These are phyloP conservation scores for Agrilus planipennis DNA, from an alignment of 1,140 invertebrate species.

Conservation along the genomic window DNA sequence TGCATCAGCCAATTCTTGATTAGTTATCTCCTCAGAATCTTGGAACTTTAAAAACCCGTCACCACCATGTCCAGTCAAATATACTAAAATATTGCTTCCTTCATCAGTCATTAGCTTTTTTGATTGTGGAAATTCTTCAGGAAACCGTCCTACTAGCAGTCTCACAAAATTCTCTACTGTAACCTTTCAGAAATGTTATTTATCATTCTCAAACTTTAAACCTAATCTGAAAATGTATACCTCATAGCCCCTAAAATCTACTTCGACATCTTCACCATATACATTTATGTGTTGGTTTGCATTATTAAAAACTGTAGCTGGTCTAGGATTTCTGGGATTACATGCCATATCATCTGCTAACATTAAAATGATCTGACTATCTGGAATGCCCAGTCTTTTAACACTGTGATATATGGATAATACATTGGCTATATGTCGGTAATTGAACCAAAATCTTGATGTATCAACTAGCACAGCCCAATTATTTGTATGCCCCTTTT, in stretches of 20 bases:
- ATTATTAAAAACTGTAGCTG: conserved; percentile 98
- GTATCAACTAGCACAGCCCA: conserved; percentile 99
- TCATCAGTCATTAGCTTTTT: conserved; percentile 94
- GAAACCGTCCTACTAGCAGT: conserved; percentile 81
- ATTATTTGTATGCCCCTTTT: conserved; percentile 86
- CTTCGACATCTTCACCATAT: conserved; percentile 98
- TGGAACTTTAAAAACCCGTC: conserved; percentile 99
- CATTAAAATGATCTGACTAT: conserved; percentile 96
- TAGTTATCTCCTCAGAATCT: conserved; percentile 99
- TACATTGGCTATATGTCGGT: conserved; percentile 97
- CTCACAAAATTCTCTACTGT: conserved; percentile 99
- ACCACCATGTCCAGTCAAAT: conserved; percentile 94
- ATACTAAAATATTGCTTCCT: conserved; percentile 94
- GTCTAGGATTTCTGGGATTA: conserved; percentile 92
- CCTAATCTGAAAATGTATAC: conserved; percentile 35
- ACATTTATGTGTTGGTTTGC: conserved; percentile 97
- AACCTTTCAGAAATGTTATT: conserved; percentile 47
- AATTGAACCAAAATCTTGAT: conserved; percentile 99
- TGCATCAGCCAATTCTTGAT: conserved; percentile 95
- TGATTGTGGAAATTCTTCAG: conserved; percentile 83
- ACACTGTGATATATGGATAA: conserved; percentile 96
- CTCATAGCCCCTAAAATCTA: conserved; percentile 97
- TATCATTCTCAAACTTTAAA: background rate
- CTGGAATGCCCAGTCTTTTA: conserved; percentile 93
- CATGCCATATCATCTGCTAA: conserved; percentile 99